Evolutionary conservation across 2,888 invertebrate species (phyloP), one percentile per base, ranked within the genome.

Genomic region (Pristionchus japonicus): DNA sequence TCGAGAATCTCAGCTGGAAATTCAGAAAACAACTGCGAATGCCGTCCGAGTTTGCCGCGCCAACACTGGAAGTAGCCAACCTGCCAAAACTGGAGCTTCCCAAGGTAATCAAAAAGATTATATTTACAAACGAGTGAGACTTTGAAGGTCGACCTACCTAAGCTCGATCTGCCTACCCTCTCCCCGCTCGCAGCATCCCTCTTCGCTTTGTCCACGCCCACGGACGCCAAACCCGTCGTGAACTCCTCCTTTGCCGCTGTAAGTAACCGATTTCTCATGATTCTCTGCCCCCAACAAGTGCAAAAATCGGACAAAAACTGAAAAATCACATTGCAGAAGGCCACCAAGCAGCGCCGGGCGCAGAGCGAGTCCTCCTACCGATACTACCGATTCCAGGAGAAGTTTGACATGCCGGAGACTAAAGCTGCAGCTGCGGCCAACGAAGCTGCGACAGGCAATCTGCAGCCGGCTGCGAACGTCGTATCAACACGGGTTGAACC

Each of bases 351-450:
- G 74, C 74, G 40, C 20, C 74, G 74, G 40, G 9, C 40, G 6
- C 9, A 74, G 43, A 74, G 31, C 74, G 40, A 40, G 40, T 40
- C 40, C 74, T 74, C 74, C 43, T 40, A 40, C 34, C 74, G 74
- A 74, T 74, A n/a, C 74, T 74, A 74, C 74, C 74, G 74, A 74
- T 74, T 74, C 74, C 74, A 74, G 40, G 74, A 74, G 74, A 74
- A 74, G 43, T 74, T 74, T 23, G 74, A 37, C 74, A 23, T 40
- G n/a, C 74, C 74, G 3, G 74, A 13, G 2, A 0, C 74, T 20
- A 43, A 40, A 74, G 37, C 40, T 7, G 74, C 74, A 1, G 74
- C 74, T 20, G 70, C 13, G 52, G 23, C 52, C 52, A n/a, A n/a
- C n/a, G n/a, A n/a, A n/a, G 52, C 37, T 11, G 37, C 37, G 20